Conservation (phyloP, 2,888 invertebrate species). For the Syrista parreyssii region DNA sequence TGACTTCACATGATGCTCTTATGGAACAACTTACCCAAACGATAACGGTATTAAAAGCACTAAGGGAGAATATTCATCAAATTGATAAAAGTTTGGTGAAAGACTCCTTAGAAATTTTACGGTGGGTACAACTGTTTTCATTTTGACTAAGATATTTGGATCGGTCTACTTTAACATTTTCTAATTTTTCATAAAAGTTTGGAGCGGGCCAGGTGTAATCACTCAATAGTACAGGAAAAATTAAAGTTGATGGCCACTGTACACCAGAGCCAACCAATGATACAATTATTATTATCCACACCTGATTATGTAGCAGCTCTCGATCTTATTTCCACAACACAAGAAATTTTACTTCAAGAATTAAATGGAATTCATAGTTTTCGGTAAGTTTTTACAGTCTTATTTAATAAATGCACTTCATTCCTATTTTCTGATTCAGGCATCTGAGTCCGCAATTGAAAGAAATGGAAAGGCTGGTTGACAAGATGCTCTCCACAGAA, state of each 20-base stretch:
- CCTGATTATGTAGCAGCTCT: constrained; percentile 98
- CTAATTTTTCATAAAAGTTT: constrained; percentile 62
- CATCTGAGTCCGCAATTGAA: constrained; percentile 95
- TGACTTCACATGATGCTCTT: constrained; percentile 97
- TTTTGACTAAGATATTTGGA: not conserved
- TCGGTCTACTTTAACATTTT: not conserved
- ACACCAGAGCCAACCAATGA: constrained; percentile 97
- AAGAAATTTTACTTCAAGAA: constrained; percentile 91
- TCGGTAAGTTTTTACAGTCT: constrained; percentile 64
- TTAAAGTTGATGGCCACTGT: constrained; percentile 94
- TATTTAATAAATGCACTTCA: not conserved
- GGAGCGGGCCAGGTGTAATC: constrained; percentile 75
- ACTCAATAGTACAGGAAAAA: constrained; percentile 76
- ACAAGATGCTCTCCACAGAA: constrained; percentile 96
- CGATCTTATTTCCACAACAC: constrained; percentile 95
- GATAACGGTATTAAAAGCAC: constrained; percentile 77
- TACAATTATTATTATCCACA: constrained; percentile 92
- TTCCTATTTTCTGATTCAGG: constrained; percentile 67
- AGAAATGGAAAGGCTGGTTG: constrained; percentile 95
- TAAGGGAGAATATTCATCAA: constrained; percentile 80
- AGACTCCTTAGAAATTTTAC: constrained; percentile 82
- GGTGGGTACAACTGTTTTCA: constrained; percentile 38
- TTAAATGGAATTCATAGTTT: constrained; percentile 94
- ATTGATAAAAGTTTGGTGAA: constrained; percentile 84
- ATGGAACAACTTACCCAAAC: constrained; percentile 94